These are phyloP conservation scores for Apostichopus leukothele DNA, from an alignment of 53 echinoderm and acorn worm genomes.

Conservation along the genomic window DNA sequence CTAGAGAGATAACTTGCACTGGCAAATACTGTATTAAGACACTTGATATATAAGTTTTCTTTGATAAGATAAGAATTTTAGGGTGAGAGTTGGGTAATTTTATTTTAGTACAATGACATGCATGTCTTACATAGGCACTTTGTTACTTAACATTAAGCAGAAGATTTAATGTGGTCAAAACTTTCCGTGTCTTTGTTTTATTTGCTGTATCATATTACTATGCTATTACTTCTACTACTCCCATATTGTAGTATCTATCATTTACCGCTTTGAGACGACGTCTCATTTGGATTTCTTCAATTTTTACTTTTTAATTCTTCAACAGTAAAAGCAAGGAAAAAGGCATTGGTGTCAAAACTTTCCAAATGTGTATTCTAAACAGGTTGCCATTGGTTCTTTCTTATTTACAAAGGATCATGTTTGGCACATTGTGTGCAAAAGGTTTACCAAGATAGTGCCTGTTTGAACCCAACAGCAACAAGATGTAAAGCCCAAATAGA, in stretches of 20 bases:
- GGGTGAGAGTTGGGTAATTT: not conserved
- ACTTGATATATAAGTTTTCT: not conserved
- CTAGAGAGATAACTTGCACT: not conserved
- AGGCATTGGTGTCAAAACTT: slow-evolving; percentile 29
- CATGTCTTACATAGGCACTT: not conserved
- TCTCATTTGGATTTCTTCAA: not conserved
- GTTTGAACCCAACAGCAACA: not conserved
- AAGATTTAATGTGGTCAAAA: not conserved
- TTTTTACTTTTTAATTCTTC: not conserved
- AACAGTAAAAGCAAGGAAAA: slow-evolving; percentile 8
- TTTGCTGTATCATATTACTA: not conserved
- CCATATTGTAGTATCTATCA: not conserved
- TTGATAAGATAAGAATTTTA: not conserved
- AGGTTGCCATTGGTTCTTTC: slow-evolving; percentile 13
- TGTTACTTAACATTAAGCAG: not conserved
- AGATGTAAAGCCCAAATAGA: not conserved
- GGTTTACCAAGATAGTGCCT: slow-evolving; percentile 4
- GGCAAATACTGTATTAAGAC: not conserved
- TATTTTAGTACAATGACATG: not conserved
- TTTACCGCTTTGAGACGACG: not conserved
- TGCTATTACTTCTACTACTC: not conserved
- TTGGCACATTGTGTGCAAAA: not conserved
- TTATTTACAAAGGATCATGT: slow-evolving; percentile 8
- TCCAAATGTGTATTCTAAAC: slow-evolving; percentile 27
- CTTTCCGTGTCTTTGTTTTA: not conserved